Evolutionary conservation across 1,140 invertebrate genomes (phyloP), one percentile per base, ranked within the genome.

Genomic region (Drosophila bifasciata): DNA sequence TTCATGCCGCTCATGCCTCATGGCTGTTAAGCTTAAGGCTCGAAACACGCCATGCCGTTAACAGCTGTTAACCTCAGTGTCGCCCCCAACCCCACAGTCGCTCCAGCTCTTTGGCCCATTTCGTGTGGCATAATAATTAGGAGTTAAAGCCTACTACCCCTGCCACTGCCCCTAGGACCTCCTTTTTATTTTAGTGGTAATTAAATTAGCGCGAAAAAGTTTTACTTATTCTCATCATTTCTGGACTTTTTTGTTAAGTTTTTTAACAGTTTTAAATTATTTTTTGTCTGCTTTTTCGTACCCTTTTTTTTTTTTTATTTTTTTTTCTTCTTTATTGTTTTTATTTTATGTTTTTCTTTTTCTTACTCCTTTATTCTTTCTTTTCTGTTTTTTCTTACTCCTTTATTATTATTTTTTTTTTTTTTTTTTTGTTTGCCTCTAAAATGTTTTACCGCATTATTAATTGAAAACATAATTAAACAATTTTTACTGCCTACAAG

Each of bases 401-500:
- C 0, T 25, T 25, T 7, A 2, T 8, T 25, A 7, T 0, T 1
- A 7, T 25, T 25, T 25, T 25, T 15, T 46, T 8, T 17, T 16
- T 67, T 63, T 39, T 52, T 44, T 39, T 28, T 15, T 36, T 19
- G 36, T 28, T 32, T 48, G 50, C 50, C 23, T 63, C 46, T 41
- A 75, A 74, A 78, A 72, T 79, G 80, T 84, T 79, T 66, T 76
- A 70, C 53, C 60, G 84, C 83, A 88, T 88, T 89, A 89, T 88
- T 88, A 88, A 88, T 88, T 89, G 71, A 83, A 88, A 88, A 89
- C 72, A 88, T 89, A 88, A 88, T 88, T 89, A 76, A 79, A 83
- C 78, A 63, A 48, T 50, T 36, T 52, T 53, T 40, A 8, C 16
- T 25, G 44, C 36, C n/a, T 36, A 11, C 32, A 13, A 13, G 32